phyloP scores from a whole-genome alignment of 2,797 vertebrate species.

The Tiaroga cobitis region DNA sequence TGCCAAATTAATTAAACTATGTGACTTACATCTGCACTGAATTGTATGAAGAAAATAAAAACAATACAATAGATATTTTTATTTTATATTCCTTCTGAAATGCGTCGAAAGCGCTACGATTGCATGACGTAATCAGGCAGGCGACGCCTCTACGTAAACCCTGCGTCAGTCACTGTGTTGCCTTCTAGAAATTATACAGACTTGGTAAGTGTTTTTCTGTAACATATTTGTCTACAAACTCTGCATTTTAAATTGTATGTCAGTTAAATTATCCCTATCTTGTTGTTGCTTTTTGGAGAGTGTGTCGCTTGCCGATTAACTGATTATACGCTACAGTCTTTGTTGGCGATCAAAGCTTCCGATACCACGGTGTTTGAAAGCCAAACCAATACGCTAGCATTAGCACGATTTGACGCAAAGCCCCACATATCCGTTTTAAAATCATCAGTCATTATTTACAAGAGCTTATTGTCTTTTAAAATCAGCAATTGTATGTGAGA shows the following conservation, averaged over 20 bases:
- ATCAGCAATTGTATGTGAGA: background rate
- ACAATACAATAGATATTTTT: background rate
- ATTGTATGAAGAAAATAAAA: background rate
- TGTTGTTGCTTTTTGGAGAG: background rate
- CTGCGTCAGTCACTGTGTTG: conserved; percentile 11
- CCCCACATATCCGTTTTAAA: background rate
- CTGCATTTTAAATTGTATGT: background rate
- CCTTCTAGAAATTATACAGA: background rate
- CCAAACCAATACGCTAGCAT: background rate
- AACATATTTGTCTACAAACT: background rate
- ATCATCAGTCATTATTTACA: background rate
- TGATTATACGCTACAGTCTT: background rate
- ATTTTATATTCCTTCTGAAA: background rate
- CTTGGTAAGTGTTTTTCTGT: background rate
- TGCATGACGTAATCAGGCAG: conserved; percentile 19
- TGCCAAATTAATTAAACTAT: background rate
- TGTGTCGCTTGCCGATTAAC: background rate
- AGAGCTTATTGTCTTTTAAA: background rate
- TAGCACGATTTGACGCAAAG: conserved; percentile 24
- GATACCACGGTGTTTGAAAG: background rate
- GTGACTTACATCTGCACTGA: background rate
- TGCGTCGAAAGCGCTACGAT: background rate
- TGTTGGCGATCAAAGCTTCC: background rate
- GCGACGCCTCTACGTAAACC: background rate
- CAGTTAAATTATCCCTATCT: background rate